These are phyloP conservation scores for Sepioteuthis lessoniana DNA, from an alignment of 2,888 invertebrate genomes.

Conservation along the genomic window DNA sequence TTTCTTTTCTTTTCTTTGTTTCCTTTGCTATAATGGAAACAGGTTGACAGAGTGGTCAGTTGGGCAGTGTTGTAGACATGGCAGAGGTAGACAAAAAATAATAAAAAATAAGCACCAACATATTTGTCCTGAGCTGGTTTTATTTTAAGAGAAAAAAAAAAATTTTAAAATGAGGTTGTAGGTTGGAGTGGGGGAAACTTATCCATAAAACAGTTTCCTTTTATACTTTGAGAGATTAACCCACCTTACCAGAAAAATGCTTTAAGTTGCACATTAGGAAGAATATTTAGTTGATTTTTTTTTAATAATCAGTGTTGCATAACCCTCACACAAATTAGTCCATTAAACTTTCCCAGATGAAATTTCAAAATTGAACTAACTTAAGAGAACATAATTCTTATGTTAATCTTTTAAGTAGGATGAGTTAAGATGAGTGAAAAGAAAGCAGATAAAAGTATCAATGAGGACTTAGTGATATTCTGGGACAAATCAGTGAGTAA, in stretches of 20 bases:
- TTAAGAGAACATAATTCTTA: background rate
- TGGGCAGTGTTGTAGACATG: background rate
- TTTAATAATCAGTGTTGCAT: background rate
- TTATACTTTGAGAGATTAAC: background rate
- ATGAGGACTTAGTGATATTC: too few relatives aligned
- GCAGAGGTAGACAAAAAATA: background rate
- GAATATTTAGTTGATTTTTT: background rate
- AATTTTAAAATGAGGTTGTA: too few relatives aligned
- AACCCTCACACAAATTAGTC: background rate
- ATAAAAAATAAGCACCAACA: background rate
- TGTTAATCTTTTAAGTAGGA: background rate
- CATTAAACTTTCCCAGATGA: background rate
- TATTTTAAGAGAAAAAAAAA: background rate
- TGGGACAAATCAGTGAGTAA: background rate
- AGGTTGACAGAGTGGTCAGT: slow-evolving; percentile 1
- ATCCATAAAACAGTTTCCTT: background rate
- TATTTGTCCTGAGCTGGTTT: slow-evolving; percentile 33
- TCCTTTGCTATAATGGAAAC: background rate
- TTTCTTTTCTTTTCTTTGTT: background rate
- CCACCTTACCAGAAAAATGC: background rate
- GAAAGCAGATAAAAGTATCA: background rate
- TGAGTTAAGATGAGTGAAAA: background rate
- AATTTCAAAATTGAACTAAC: background rate
- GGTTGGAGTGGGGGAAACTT: too few relatives aligned
- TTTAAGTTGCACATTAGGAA: background rate